Evolutionary conservation across 2,888 invertebrate species (phyloP).

Genomic region (Drosophila phalerata): DNA sequence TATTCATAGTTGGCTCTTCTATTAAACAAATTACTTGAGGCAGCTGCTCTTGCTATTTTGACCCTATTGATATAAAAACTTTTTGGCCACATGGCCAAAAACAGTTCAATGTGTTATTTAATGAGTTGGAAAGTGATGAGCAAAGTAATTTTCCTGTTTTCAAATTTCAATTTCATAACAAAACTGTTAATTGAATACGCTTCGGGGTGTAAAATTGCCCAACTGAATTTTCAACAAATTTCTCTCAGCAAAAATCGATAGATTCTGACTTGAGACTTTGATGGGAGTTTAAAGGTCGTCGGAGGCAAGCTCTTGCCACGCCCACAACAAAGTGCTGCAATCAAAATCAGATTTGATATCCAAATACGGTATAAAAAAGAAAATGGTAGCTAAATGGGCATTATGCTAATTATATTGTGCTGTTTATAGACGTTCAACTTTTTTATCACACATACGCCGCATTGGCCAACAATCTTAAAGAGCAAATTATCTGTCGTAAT

Average conservation of each 20-base stretch:
- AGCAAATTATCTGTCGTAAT: not conserved
- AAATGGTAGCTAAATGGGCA: conserved; percentile 25
- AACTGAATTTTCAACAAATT: conserved; percentile 2
- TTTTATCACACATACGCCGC: conserved; percentile 38
- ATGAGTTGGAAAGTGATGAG: conserved; percentile 52
- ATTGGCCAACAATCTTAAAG: conserved; percentile 6
- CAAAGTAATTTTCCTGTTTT: conserved; percentile 27
- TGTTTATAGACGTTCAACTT: conserved; percentile 43
- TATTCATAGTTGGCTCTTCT: conserved; percentile 7
- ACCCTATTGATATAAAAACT: conserved; percentile 21
- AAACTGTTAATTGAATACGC: conserved; percentile 51
- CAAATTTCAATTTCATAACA: conserved; percentile 32
- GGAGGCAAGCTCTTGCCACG: not conserved
- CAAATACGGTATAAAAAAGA: conserved; percentile 31
- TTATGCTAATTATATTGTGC: conserved; percentile 68
- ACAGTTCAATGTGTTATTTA: conserved; percentile 35
- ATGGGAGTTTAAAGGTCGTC: not conserved
- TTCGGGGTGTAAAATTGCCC: conserved; percentile 11
- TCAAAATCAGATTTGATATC: conserved; percentile 55
- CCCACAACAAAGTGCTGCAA: conserved; percentile 17
- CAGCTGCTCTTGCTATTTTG: conserved; percentile 31
- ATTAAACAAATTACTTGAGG: conserved; percentile 20
- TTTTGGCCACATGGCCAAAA: conserved; percentile 50
- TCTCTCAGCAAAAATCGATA: conserved; percentile 17
- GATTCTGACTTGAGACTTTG: not conserved